phyloP scores from a whole-genome alignment of 2,113 vertebrate genomes.

The Melospiza georgiana region DNA sequence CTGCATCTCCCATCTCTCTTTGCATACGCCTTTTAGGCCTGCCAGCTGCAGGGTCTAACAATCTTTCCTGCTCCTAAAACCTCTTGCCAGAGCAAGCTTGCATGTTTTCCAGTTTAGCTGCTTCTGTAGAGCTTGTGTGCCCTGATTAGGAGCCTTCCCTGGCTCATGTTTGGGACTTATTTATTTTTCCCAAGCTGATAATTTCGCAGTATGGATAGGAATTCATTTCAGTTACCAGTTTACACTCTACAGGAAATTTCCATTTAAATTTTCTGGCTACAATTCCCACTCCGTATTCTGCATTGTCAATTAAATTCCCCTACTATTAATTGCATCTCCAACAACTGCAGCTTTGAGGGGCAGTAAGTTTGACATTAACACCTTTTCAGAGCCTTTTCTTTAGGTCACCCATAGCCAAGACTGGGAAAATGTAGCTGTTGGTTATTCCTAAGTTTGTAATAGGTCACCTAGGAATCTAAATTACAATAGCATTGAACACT shows the following conservation, averaged over 20 bases:
- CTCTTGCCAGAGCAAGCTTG: background rate
- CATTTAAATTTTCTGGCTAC: background rate
- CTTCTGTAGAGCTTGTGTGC: background rate
- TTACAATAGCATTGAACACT: background rate
- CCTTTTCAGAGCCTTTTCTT: background rate
- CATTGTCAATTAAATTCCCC: background rate
- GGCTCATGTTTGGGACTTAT: background rate
- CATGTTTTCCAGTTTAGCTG: background rate
- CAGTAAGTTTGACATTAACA: background rate
- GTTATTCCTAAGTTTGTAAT: background rate
- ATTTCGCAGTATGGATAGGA: background rate
- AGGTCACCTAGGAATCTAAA: background rate
- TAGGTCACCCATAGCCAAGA: background rate
- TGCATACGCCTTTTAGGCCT: background rate
- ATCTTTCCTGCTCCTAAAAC: background rate
- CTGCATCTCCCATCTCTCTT: background rate
- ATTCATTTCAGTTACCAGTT: background rate
- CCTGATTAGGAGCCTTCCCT: background rate
- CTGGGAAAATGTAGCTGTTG: background rate
- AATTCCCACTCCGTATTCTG: background rate
- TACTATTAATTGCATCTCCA: background rate
- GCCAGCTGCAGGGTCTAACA: background rate
- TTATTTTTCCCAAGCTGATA: background rate
- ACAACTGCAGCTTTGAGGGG: background rate
- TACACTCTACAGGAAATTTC: background rate